Percentiles rank a stretch among this genome's conserved stretches.
phyloP scores from a whole-genome alignment of 2,113 vertebrate species.

The Sander lucioperca region DNA sequence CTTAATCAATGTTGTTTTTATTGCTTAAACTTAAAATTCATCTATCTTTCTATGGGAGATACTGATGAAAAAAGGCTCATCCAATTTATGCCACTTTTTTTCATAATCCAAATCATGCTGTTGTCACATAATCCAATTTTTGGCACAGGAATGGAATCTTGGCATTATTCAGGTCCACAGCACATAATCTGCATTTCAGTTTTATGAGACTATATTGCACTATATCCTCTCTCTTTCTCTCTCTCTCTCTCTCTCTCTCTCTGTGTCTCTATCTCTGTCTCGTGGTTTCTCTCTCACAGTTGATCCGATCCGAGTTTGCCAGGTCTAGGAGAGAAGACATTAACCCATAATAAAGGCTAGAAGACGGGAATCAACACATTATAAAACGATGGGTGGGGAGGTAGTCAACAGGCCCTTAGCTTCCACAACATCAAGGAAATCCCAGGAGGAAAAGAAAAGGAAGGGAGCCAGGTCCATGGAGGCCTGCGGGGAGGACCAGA shows the following conservation, averaged over 20 bases:
- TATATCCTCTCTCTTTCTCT: constrained; percentile 5
- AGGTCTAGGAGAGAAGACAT: constrained; percentile 46
- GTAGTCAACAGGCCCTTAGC: constrained; percentile 69
- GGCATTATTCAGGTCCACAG: constrained; percentile 35
- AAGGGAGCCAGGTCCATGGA: constrained; percentile 51
- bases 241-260: neutral
- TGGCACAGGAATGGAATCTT: constrained; percentile 45
- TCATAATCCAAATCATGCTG: constrained; percentile 54
- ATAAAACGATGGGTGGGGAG: constrained; percentile 55
- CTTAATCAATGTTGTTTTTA: constrained; percentile 5
- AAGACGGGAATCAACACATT: constrained; percentile 58
- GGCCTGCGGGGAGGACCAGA: constrained; percentile 50
- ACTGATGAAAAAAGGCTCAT: constrained; percentile 45
- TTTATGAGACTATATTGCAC: constrained; percentile 40
- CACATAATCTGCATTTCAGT: constrained; percentile 47
- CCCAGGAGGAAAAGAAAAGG: constrained; percentile 60
- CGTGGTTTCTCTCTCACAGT: constrained; percentile 5
- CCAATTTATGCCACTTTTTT: constrained; percentile 45
- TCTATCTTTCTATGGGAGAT: constrained; percentile 7
- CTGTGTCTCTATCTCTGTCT: neutral
- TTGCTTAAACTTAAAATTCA: constrained; percentile 13
- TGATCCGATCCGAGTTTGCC: constrained; percentile 13
- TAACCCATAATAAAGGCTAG: constrained; percentile 69
- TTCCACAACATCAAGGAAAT: constrained; percentile 69
- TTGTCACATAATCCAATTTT: constrained; percentile 64